phyloP scores from a whole-genome alignment of 2,113 vertebrate species.

The Chaetorhynchus papuensis region DNA sequence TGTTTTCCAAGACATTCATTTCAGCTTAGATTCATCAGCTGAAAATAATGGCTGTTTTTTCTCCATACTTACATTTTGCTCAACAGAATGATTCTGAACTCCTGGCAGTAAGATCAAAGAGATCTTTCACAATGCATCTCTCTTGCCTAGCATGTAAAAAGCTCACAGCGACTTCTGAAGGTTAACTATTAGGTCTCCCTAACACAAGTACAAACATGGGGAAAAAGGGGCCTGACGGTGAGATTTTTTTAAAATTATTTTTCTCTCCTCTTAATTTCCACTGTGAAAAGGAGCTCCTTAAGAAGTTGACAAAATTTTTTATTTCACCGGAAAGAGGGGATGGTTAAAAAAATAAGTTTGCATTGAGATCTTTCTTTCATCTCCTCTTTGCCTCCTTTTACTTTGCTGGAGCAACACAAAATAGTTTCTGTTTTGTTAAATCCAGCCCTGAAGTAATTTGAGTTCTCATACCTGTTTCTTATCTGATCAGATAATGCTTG shows the following conservation, averaged over 20 bases:
- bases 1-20: background rate
- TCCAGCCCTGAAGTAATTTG: background rate
- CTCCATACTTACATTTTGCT: background rate
- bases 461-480: background rate
- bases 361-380: background rate
- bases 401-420: background rate
- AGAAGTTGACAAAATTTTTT: background rate
- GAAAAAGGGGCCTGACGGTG: background rate
- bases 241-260: background rate
- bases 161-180: background rate
- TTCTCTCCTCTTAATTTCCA: background rate
- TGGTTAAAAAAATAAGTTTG: background rate
- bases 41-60: background rate
- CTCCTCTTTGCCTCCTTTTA: background rate
- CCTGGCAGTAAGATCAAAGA: slow-evolving; percentile 51
- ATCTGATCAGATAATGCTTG: background rate
- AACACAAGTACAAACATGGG: background rate
- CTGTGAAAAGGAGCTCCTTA: background rate
- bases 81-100: background rate
- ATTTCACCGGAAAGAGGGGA: background rate
- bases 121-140: background rate
- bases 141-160: background rate
- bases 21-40: background rate
- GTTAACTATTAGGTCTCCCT: background rate
- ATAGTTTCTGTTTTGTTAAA: background rate